Conservation (phyloP, 2,797 vertebrate species). For the Peromyscus attwateri region DNA sequence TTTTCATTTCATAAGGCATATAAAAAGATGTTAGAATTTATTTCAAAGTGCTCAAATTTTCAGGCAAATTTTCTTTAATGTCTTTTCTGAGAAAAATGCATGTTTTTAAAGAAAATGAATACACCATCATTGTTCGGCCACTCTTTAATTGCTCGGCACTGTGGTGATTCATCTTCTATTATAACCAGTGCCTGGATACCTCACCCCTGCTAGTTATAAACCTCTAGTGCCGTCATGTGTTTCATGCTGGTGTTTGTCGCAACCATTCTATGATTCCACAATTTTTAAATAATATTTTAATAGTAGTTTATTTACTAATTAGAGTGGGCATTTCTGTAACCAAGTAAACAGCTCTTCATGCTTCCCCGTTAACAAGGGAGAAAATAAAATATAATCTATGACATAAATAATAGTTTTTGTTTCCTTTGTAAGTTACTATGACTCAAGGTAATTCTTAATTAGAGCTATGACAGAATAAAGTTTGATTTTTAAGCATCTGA, state of each 20-base stretch:
- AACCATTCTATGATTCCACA: slow-evolving; percentile 19
- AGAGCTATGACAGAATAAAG: background rate
- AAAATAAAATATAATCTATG: slow-evolving; percentile 5
- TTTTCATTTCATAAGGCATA: slow-evolving; percentile 53
- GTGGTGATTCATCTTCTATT: background rate
- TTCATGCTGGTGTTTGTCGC: background rate
- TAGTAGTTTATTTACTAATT: background rate
- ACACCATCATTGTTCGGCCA: slow-evolving; percentile 5
- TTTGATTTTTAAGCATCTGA: slow-evolving; percentile 44
- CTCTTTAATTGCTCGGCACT: background rate
- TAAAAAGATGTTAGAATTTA: background rate
- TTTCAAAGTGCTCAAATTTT: slow-evolving; percentile 15
- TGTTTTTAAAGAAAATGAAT: slow-evolving; percentile 52
- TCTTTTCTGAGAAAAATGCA: slow-evolving; percentile 30
- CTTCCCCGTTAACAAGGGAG: background rate
- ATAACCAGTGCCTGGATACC: background rate
- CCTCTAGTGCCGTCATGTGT: background rate
- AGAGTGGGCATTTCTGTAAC: background rate
- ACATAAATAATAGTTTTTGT: slow-evolving; percentile 33
- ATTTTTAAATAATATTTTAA: background rate
- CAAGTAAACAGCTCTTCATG: background rate
- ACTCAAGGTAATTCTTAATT: slow-evolving; percentile 46
- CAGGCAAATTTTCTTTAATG: background rate
- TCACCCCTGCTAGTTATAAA: background rate
- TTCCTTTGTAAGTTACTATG: slow-evolving; percentile 19